Evolutionary conservation across 2,113 vertebrate species (phyloP).

Genomic region (Lontra canadensis): DNA sequence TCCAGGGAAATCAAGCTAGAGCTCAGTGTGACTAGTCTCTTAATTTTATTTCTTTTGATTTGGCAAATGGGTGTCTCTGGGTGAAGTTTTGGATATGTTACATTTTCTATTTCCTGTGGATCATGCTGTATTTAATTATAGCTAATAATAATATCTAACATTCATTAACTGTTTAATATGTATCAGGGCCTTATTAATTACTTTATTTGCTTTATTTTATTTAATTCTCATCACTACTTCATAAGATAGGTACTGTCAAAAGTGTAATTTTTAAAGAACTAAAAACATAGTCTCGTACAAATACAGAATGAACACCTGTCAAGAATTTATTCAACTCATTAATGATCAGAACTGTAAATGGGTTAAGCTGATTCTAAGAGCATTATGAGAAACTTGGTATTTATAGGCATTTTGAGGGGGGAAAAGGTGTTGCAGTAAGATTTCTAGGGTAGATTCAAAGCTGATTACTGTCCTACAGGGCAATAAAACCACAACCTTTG

Average conservation of each 20-base stretch:
- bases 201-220: background rate
- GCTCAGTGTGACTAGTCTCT: background rate
- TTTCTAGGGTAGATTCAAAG: slow-evolving; percentile 39
- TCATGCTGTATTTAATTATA: background rate
- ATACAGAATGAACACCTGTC: background rate
- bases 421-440: background rate
- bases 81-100: background rate
- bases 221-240: background rate
- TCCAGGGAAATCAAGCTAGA: slow-evolving; percentile 8
- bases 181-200: background rate
- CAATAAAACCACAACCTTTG: background rate
- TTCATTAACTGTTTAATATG: background rate
- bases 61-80: background rate
- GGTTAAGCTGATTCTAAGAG: slow-evolving; percentile 33
- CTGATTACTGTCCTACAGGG: background rate
- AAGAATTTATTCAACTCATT: background rate
- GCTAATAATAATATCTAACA: background rate
- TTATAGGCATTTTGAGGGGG: slow-evolving; percentile 34
- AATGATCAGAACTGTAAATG: background rate
- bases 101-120: slow-evolving; percentile 19
- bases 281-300: slow-evolving; percentile 10
- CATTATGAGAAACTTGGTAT: background rate
- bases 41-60: slow-evolving; percentile 38
- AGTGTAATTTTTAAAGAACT: background rate
- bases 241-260: background rate